Evolutionary conservation across 2,888 invertebrate genomes (phyloP).

Genomic region (Boloria selene): DNA sequence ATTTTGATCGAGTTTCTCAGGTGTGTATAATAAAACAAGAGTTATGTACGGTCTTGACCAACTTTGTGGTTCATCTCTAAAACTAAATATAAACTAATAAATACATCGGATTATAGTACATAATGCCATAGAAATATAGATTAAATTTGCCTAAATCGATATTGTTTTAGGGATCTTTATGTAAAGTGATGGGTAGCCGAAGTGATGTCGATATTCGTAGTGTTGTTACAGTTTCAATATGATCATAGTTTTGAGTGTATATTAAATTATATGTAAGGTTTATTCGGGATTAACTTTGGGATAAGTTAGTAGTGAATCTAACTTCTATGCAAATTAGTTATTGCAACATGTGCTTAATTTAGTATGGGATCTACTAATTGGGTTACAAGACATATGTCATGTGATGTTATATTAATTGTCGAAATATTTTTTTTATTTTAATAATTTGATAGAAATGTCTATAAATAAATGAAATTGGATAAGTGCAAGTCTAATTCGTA

Average conservation of each 20-base stretch:
- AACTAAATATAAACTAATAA: not conserved
- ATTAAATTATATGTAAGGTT: constrained; percentile 41
- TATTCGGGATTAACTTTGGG: constrained; percentile 40
- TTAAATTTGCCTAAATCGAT: constrained; percentile 8
- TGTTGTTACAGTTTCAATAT: constrained; percentile 41
- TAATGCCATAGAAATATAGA: not conserved
- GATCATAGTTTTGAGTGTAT: constrained; percentile 42
- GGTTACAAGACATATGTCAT: constrained; percentile 4
- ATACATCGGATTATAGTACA: not conserved
- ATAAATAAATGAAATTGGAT: too few relatives aligned
- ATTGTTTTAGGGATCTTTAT: not conserved
- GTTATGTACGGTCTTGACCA: constrained; percentile 34
- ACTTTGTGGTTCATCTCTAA: constrained; percentile 13
- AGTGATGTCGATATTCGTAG: constrained; percentile 41
- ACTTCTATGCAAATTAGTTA: constrained; percentile 38
- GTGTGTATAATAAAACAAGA: constrained; percentile 37
- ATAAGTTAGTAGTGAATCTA: constrained; percentile 35
- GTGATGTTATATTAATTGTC: not conserved
- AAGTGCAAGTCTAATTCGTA: too few relatives aligned
- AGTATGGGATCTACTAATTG: constrained; percentile 17
- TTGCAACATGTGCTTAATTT: constrained; percentile 31
- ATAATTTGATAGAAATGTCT: too few relatives aligned
- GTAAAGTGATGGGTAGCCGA: constrained; percentile 8
- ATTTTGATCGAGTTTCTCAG: constrained; percentile 37
- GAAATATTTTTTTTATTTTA: too few relatives aligned